These are phyloP conservation scores for Aulostomus chinensis DNA, from an alignment of 2,797 vertebrate species.

Conservation along the genomic window DNA sequence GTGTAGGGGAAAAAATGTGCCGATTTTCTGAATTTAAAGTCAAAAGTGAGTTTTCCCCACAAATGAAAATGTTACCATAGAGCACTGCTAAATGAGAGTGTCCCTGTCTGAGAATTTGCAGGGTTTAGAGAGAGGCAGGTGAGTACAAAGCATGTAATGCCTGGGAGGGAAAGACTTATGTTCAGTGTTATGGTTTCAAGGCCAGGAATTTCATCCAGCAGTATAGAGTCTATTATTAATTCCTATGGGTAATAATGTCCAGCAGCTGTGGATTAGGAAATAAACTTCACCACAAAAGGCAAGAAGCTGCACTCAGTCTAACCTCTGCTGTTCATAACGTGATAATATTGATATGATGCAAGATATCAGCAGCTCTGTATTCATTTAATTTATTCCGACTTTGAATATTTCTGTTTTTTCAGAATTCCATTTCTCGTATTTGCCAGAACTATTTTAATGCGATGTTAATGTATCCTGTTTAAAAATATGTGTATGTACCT, in stretches of 20 bases:
- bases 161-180: conserved; percentile 21
- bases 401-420: conserved; percentile 33
- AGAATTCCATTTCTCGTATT: conserved; percentile 48
- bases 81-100: conserved; percentile 6
- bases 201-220: conserved; percentile 31
- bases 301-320: conserved; percentile 11
- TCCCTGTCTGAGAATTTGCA: conserved; percentile 22
- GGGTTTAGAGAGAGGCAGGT: conserved; percentile 22
- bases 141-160: conserved; percentile 13
- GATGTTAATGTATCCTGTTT: too few relatives aligned
- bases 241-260: conserved; percentile 41
- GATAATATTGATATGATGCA: conserved; percentile 30
- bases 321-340: conserved; percentile 20
- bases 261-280: conserved; percentile 24
- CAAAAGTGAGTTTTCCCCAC: conserved; percentile 26
- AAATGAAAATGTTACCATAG: conserved; percentile 21
- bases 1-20: conserved; percentile 49
- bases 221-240: conserved; percentile 39
- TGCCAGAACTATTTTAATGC: conserved; percentile 33
- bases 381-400: conserved; percentile 14
- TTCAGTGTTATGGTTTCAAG: conserved; percentile 37
- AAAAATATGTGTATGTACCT: too few relatives aligned
- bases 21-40: conserved; percentile 54
- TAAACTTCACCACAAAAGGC: conserved; percentile 20
- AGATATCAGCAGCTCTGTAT: neutral